Evolutionary conservation across 2,888 invertebrate genomes (phyloP), one percentile per base, ranked within the genome.

Genomic region (Melanotus villosus): DNA sequence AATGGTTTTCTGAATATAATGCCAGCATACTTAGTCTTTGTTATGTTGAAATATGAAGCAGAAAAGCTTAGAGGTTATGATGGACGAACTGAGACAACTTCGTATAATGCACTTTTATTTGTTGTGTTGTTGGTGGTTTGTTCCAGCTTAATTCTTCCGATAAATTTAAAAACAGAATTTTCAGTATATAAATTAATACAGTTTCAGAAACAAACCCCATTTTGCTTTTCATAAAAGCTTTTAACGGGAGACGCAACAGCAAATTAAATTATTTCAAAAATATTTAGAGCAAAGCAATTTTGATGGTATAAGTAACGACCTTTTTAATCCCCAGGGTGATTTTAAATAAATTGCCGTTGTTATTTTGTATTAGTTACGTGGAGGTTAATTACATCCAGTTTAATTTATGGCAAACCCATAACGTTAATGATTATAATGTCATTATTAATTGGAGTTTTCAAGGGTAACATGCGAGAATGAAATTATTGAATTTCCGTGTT

Each of bases 71-170:
- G 30, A 52, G 23, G 32, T 52, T 52, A 52, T 52, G 32, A 52
- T 52, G 14, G 52, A 52, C 32, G 52, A 32, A 30, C n/a, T 10
- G 10, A 52, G 32, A 52, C 52, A 52, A 52, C 19, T 32, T 16
- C 14, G 32, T 10, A 10, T 52, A 52, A 52, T 52, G 52, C 52
- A 52, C 4, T 52, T 52, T 52, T 30, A 52, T 52, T 52, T 52
- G 32, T 52, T 12, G n/a, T 32, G 52, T 52, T 52, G 32, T 52
- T 52, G n/a, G 32, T 21, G 26, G 19, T 19, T n/a, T 12, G 23
- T 47, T 47, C 47, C 26, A 23, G 47, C 47, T 23, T 47, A 47
- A 47, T 47, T 23, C 21, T 23, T 21, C 2, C 23, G 47, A 1
- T 14, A 14, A 41, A 18, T 16, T 45, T 45, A 23, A 12, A 47